These are phyloP conservation scores for Charaxes varanes DNA, from an alignment of 1,140 invertebrate species.

Conservation along the genomic window DNA sequence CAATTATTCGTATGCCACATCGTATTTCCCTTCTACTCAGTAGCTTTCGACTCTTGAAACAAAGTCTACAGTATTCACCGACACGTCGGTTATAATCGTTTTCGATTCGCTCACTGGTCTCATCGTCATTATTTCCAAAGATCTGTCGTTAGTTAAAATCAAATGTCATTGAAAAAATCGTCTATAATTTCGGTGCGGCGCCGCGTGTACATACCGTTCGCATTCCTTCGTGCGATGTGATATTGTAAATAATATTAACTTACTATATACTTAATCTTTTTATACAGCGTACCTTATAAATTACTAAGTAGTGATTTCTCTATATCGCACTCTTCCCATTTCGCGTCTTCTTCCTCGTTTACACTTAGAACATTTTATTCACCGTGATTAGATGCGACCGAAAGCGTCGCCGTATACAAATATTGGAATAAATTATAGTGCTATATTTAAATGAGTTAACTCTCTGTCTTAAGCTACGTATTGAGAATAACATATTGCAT, in stretches of 20 bases:
- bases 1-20: conserved; percentile 33
- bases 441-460: neutral
- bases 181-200: neutral
- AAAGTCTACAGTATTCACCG: too few relatives aligned
- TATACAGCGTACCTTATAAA: conserved; percentile 37
- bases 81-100: too few relatives aligned
- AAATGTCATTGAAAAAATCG: too few relatives aligned
- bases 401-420: neutral
- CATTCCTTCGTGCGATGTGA: conserved; percentile 38
- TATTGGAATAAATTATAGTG: conserved; percentile 1
- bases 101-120: too few relatives aligned
- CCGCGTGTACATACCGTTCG: conserved; percentile 4
- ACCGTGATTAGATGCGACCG: neutral
- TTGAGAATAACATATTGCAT: conserved; percentile 7
- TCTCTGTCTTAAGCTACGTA: conserved; percentile 1
- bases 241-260: conserved; percentile 53
- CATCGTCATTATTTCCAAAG: too few relatives aligned
- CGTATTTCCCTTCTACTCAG: conserved; percentile 1
- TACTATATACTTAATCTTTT: conserved; percentile 42
- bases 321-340: conserved; percentile 25
- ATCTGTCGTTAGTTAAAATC: too few relatives aligned
- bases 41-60: neutral
- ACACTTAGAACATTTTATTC: conserved; percentile 2
- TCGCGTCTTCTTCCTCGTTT: conserved; percentile 19
- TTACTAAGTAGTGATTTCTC: conserved; percentile 19